phyloP scores from a whole-genome alignment of 2,797 vertebrate species.

The Coccyzus lansbergi region DNA sequence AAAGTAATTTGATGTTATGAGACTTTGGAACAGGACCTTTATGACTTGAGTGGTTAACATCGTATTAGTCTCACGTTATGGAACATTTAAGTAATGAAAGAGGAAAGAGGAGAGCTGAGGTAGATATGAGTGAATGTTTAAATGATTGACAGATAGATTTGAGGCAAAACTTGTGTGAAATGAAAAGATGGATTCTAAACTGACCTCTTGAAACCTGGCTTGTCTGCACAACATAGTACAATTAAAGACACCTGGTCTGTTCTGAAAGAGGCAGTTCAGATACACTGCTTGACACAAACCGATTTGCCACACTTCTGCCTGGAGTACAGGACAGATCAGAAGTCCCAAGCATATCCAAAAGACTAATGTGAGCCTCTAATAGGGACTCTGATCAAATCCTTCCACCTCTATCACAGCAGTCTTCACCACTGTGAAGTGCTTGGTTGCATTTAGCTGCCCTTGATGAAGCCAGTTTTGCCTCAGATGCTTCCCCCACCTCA shows the following conservation, averaged over 20 bases:
- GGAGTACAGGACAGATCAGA: neutral
- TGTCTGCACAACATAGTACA: rapidly evolving
- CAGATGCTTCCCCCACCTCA: neutral
- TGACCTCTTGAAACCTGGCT: neutral
- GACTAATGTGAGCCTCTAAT: neutral
- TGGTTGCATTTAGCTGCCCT: neutral
- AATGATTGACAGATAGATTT: neutral
- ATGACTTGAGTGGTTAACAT: neutral
- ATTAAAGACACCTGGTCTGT: neutral
- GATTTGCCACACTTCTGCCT: neutral
- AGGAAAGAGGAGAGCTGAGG: neutral
- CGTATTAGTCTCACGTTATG: rapidly evolving
- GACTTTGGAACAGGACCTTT: neutral
- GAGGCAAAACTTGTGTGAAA: neutral
- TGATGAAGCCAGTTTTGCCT: neutral
- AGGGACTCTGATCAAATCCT: neutral
- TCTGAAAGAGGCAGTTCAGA: neutral
- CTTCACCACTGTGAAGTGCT: neutral
- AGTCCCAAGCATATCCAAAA: neutral
- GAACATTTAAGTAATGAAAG: neutral
- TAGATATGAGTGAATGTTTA: neutral
- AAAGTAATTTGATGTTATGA: neutral
- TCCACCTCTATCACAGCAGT: neutral
- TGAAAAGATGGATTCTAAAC: neutral
- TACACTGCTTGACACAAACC: neutral